Conservation (phyloP, 1,140 invertebrate species). For the Aphidius gifuensis region DNA sequence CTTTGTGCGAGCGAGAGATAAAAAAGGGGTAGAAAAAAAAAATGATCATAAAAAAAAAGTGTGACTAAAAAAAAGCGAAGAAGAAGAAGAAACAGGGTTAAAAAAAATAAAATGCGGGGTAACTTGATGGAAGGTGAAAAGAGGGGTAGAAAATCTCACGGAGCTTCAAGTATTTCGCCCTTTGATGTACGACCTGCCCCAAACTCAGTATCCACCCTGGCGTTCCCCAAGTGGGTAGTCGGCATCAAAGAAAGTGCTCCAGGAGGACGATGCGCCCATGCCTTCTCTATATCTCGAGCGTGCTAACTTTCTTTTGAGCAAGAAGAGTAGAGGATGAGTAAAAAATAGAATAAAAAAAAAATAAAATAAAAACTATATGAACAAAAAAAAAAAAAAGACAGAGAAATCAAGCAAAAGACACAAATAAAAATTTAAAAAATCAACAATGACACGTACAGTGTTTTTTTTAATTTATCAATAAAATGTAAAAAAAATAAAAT, state of each 20-base stretch:
- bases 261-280: conserved; percentile 33
- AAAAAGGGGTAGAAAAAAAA: conserved; percentile 23
- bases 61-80: conserved; percentile 5
- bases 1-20: conserved; percentile 4
- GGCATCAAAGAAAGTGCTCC: conserved; percentile 54
- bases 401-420: not conserved
- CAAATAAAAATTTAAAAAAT: not conserved
- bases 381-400: not conserved
- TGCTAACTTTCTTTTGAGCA: conserved; percentile 34
- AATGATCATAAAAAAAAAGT: conserved; percentile 5
- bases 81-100: conserved; percentile 17
- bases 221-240: conserved; percentile 26
- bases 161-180: conserved; percentile 51
- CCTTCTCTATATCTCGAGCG: conserved; percentile 35
- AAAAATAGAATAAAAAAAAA: conserved; percentile 6
- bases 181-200: conserved; percentile 50
- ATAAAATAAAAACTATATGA: not conserved
- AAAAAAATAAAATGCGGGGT: not conserved
- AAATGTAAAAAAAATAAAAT: too few species aligned
- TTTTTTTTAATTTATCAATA: too few species aligned
- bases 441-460: conserved; percentile 7
- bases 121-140: conserved; percentile 24
- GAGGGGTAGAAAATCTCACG: conserved; percentile 42
- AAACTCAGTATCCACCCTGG: conserved; percentile 33
- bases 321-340: not conserved